Evolutionary conservation across 2,113 vertebrate genomes (phyloP), one percentile per base, ranked within the genome.

Genomic region (Regulus satrapa): DNA sequence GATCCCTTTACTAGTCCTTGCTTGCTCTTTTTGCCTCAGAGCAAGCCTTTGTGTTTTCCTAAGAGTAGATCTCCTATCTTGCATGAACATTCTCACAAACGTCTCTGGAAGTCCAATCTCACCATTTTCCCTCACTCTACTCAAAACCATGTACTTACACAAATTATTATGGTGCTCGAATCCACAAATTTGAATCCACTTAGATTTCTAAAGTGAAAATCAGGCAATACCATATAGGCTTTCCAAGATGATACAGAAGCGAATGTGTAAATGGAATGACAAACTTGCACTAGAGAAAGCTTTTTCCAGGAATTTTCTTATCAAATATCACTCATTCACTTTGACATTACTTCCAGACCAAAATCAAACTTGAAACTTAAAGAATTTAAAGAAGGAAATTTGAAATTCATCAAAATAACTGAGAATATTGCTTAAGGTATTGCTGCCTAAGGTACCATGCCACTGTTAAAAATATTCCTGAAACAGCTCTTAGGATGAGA

Each of bases 271-370:
- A 86, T n/a, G 5, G 6, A 61, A 21, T 14, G 16, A 89, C 34
- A 18, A 72, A 41, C 12, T 55, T 0, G 0, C n/a, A n/a, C 9
- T 48, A 76, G 6, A 14, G 17, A 80, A 68, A 4, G 11, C 4
- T 83, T 61, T 72, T 89, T 31, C 34, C 8, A 0, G 36, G 13
- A 8, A 63, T 14, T 52, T 59, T 38, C 20, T 71, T 66, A 21
- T 38, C 55, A 75, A 61, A 54, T 25, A 67, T 15, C 13, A 49
- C 25, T 73, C 41, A 9, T 12, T 46, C 55, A 62, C 20, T 73
- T 34, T 43, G 28, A 40, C 12, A 78, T 43, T 18, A 59, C 10
- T 74, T 81, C 32, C 31, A 78, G 29, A 73, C 2, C 46, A 87
- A 77, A 75, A 74, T 34, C 13, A 67, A 81, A 48, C 14, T 41